phyloP scores from a whole-genome alignment of 2,888 invertebrate species.

The Timandra comae region DNA sequence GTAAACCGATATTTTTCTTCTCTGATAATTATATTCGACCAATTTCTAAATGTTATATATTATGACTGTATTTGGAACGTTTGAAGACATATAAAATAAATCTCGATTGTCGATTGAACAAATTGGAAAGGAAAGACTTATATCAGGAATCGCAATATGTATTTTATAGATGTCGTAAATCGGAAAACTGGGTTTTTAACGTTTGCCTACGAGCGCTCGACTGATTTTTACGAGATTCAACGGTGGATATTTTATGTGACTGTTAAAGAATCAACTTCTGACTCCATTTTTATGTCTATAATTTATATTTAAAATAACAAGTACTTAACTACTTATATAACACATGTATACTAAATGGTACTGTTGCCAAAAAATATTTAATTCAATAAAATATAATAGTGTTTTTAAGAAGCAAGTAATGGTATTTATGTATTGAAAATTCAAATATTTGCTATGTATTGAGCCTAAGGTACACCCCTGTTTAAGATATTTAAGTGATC shows the following conservation, averaged over 20 bases:
- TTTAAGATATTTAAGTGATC: conserved; percentile 24
- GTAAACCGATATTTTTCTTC: no score
- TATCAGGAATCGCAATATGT: conserved; percentile 73
- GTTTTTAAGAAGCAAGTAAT: no score
- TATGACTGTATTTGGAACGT: no score
- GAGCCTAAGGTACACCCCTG: conserved; percentile 6
- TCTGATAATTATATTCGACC: no score
- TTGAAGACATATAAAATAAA: conserved; percentile 31
- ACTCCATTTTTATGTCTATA: conserved; percentile 43
- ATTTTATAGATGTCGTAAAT: conserved; percentile 73
- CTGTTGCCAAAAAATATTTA: no score
- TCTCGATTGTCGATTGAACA: conserved; percentile 56
- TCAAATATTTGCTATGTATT: no score
- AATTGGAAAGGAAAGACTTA: conserved; percentile 60
- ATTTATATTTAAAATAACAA: conserved; percentile 41
- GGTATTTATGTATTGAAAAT: no score
- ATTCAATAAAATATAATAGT: no score
- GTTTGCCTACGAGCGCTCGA: conserved; percentile 63
- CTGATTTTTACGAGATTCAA: conserved; percentile 66
- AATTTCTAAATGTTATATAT: no score
- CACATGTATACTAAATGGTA: no score
- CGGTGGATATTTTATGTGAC: conserved; percentile 50
- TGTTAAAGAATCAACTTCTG: conserved; percentile 44
- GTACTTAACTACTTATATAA: no score
- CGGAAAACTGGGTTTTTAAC: conserved; percentile 69